Evolutionary conservation across 2,888 invertebrate species (phyloP).

Genomic region (Ligdia adustata): DNA sequence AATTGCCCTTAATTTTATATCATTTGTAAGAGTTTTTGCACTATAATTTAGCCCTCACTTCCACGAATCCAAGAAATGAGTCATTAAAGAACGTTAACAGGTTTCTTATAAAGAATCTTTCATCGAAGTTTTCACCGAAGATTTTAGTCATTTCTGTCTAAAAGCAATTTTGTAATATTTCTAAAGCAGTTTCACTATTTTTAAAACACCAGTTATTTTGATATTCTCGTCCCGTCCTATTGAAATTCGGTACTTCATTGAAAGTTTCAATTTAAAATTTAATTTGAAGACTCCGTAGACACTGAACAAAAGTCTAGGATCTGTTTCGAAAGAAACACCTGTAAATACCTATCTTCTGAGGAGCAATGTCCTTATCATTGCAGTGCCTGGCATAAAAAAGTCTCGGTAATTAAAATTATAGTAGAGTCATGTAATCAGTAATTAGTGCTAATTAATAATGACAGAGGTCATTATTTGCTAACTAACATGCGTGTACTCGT

Average conservation of each 20-base stretch:
- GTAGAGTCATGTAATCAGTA: too few species aligned
- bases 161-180: neutral
- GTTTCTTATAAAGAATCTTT: neutral
- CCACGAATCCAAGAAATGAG: constrained; percentile 8
- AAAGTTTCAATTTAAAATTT: constrained; percentile 18
- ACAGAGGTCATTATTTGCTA: too few species aligned
- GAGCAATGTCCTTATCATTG: constrained; percentile 3
- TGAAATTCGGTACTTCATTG: constrained; percentile 12
- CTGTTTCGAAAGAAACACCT: constrained; percentile 12
- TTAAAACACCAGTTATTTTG: neutral
- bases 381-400: neutral
- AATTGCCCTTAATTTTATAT: constrained; percentile 3
- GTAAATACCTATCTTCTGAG: neutral
- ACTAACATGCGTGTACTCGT: too few species aligned
- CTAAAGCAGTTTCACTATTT: constrained; percentile 3
- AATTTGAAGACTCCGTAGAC: constrained; percentile 11
- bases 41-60: constrained; percentile 6
- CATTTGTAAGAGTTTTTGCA: constrained; percentile 9
- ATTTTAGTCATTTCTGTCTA: neutral
- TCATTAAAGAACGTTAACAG: constrained; percentile 1
- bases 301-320: constrained; percentile 9
- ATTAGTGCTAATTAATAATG: too few species aligned
- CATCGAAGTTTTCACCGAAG: neutral
- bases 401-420: too few species aligned
- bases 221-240: constrained; percentile 10